A percentile compares a stretch with the other conserved stretches of the same genome.
These are phyloP conservation scores for Acipenser oxyrinchus DNA, from an alignment of 2,797 vertebrate species.

Conservation along the genomic window DNA sequence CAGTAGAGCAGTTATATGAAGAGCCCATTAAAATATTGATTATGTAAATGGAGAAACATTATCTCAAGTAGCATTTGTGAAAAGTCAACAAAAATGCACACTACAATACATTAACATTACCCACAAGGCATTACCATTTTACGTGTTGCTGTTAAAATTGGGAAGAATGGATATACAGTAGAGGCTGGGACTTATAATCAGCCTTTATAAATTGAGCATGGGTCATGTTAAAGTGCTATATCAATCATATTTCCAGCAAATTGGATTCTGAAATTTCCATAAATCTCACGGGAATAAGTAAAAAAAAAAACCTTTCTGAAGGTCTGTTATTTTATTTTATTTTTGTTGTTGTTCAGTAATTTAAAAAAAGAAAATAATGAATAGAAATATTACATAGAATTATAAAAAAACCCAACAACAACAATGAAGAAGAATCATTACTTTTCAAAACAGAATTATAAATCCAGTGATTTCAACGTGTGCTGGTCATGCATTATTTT, in stretches of 20 bases:
- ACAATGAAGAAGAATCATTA: too few species aligned
- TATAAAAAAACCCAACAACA: too few species aligned
- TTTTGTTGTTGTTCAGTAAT: too few species aligned
- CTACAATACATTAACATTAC: not conserved
- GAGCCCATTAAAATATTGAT: not conserved
- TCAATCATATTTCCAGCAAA: not conserved
- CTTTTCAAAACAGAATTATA: too few species aligned
- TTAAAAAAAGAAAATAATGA: too few species aligned
- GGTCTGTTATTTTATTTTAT: too few species aligned
- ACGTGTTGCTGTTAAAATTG: not conserved
- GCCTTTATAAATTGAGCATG: not conserved
- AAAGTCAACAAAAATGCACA: constrained; percentile 1
- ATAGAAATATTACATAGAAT: too few species aligned
- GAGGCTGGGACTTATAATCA: not conserved
- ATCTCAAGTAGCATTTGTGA: not conserved
- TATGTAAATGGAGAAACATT: not conserved
- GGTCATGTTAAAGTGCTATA: constrained; percentile 3
- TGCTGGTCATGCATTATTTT: too few species aligned
- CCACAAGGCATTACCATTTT: not conserved
- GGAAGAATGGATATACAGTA: not conserved
- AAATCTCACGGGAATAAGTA: not conserved
- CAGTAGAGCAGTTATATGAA: not conserved
- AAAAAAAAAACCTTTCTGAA: too few species aligned
- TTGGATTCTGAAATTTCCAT: not conserved
- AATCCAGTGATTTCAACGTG: too few species aligned